Evolutionary conservation across 64 coral and sea anemone species (phyloP).

Genomic region (Dendronephthya gigantea): DNA sequence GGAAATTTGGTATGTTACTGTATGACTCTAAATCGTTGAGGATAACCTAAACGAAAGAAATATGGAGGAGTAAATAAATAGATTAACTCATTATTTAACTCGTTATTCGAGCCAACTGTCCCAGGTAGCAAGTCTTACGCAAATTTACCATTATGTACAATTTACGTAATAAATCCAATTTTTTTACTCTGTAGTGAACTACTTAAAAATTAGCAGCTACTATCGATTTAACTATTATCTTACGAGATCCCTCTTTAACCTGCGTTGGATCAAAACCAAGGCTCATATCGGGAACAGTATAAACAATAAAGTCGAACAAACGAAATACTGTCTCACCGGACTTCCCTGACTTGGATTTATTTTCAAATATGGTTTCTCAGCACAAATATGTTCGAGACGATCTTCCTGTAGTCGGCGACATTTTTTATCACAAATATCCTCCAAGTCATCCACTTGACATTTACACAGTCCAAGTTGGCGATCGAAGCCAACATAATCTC

Average conservation of each 20-base stretch:
- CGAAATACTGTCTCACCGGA: conserved; percentile 39
- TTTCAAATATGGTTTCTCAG: conserved; percentile 32
- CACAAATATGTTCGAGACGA: conserved; percentile 45
- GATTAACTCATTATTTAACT: no score
- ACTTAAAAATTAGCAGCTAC: not conserved
- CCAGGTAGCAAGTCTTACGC: no score
- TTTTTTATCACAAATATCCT: conserved; percentile 74
- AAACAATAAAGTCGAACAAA: not conserved
- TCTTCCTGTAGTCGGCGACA: conserved; percentile 52
- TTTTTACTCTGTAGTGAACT: no score
- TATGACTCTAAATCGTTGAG: conserved; percentile 50
- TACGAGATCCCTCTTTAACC: not conserved
- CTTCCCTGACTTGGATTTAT: conserved; percentile 21
- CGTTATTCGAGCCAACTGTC: no score
- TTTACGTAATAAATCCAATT: no score
- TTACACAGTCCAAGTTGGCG: conserved; percentile 63
- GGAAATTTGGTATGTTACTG: conserved; percentile 69
- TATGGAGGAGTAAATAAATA: no score
- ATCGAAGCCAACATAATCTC: conserved; percentile 61
- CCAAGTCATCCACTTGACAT: conserved; percentile 57
- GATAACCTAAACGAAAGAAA: conserved; percentile 4
- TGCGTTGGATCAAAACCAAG: no score
- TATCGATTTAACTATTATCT: not conserved
- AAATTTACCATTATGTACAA: no score
- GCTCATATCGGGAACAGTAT: not conserved